Evolutionary conservation across 2,888 invertebrate species (phyloP), one percentile per base, ranked within the genome.

Genomic region (Scaptomyza polygonia): DNA sequence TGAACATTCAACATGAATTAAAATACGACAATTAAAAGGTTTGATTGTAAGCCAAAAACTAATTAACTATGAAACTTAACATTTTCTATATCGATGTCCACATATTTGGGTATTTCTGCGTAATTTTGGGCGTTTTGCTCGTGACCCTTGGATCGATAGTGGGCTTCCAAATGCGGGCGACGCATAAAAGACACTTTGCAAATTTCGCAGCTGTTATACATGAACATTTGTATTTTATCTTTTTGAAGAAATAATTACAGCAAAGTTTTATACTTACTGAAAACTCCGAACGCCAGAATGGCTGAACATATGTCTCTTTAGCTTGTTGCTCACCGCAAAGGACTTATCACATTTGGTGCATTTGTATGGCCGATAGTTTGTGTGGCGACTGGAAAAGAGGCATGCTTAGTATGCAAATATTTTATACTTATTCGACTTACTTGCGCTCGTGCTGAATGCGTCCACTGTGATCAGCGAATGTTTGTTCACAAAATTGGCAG

Each of bases 361-460:
- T 47, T 88, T 88, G 21, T 66, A 88, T 0, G 84, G 84, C 12
- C 64, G 73, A 8, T 73, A 69, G 7, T 81, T 73, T 2, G 87
- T 85, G 27, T 84, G 84, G 5, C 76, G 86, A 27, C 84, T 84
- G 42, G 2, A 30, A 49, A n/a, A 27, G 9, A 9, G 0, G 3
- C 1, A 21, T 11, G 1, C 18, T 34, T 30, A 12, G 42, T 8
- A n/a, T 21, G 9, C 2, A 1, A 29, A 18, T 14, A 36, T 3
- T 36, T 8, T 14, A 36, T 8, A 8, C 18, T n/a, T 8, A 0
- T 47, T 18, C 5, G 12, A 56, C 71, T 40, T 27, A 82, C 82
- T 73, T 83, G 21, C 82, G 86, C 11, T 82, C 82, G 21, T 82
- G 82, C 40, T 86, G 84, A n/a, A 83, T 71, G 6, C 82, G 84